Evolutionary conservation across 2,888 invertebrate genomes (phyloP), one percentile per base, ranked within the genome.

Genomic region (Drosophila falleni): DNA sequence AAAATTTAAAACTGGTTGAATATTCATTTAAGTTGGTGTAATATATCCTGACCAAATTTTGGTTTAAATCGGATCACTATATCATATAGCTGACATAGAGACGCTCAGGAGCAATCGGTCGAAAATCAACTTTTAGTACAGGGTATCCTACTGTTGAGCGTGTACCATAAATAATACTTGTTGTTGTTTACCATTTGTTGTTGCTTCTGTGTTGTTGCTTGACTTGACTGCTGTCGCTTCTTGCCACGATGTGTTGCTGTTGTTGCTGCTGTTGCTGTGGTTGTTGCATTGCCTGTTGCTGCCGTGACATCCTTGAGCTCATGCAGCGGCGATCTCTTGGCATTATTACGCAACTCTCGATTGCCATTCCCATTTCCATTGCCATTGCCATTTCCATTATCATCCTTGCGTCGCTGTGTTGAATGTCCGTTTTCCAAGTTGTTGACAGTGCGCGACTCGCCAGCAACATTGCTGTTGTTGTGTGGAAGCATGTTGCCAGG

Each of bases 301-400:
- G 54, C 56, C 4, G 71, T 31, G 19, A 69, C 62, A 41, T 91
- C 91, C 93, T 74, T 94, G 93, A 80, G 91, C 86, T 90, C 94
- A 93, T 73, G 92, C 71, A 82, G 89, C 87, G 76, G 92, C 65
- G 92, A 94, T 91, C 87, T 92, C 91, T 89, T 93, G 83, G 53
- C 59, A 58, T 51, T 91, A 59, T 66, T 61, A 11, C 84, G 81
- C 50, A 60, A 41, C 29, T 83, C 80, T 3, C 83, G 76, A 47
- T 50, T 72, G 2, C n/a, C n/a, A n/a, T n/a, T n/a, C n/a, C 56
- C 60, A 37, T 0, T 37, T 1, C 37, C 37, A 37, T 9, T 50
- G 11, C 35, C 35, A 42, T 49, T 72, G 1, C 56, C 66, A 39
- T 8, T 39, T 1, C 37, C 42, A 44, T 13, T 58, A 23, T 85